Conservation (phyloP, 2,113 vertebrate genomes). For the Globicephala melas region DNA sequence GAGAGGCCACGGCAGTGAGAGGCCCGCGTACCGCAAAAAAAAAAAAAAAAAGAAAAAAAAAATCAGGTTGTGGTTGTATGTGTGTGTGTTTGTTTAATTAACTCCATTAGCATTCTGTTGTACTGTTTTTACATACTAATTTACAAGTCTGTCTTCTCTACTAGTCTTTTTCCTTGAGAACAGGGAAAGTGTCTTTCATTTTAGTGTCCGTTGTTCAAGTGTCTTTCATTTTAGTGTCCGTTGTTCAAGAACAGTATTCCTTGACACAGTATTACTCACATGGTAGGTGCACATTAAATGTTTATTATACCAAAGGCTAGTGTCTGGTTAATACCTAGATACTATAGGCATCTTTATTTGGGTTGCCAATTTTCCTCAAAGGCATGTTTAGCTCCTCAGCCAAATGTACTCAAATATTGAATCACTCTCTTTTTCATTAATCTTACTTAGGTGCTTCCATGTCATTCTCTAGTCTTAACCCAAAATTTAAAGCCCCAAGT, state of each 20-base stretch:
- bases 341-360: background rate
- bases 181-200: background rate
- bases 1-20: too few species aligned
- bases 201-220: background rate
- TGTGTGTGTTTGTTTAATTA: background rate
- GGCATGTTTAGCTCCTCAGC: background rate
- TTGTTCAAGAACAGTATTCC: background rate
- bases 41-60: background rate
- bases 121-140: background rate
- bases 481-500: background rate
- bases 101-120: background rate
- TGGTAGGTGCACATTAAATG: background rate
- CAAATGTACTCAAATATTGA: background rate
- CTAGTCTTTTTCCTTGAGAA: background rate
- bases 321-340: background rate
- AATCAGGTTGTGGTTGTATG: background rate
- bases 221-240: background rate
- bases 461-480: background rate
- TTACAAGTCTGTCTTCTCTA: background rate
- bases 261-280: background rate
- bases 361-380: slow-evolving; percentile 7
- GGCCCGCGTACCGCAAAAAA: too few species aligned
- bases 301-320: background rate
- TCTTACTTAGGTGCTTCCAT: background rate
- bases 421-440: slow-evolving; percentile 6